Base-by-base conservation (phyloP, 2,113 vertebrate species). In the Halcyon malimbica region DNA sequence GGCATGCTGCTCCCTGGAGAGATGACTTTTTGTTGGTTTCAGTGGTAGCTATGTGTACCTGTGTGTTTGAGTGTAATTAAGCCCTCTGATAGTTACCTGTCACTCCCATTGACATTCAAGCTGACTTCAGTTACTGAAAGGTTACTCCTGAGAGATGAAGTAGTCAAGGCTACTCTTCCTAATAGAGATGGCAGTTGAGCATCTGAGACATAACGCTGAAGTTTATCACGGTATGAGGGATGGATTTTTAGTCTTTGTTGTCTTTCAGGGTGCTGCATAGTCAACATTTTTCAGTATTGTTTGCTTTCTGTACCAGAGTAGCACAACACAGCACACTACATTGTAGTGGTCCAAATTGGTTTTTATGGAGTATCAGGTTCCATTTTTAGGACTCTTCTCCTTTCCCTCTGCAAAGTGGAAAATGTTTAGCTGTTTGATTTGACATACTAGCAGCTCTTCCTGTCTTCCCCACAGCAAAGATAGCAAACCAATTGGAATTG, bases 401-500 rank as follows among this genome's bases (percentile, higher is more conserved):
- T 80, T 94, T 86, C 68, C 44, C 78, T 89, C 53, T 89, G 87
- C 77, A 82, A 56, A 82, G 74, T 77, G 69, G 89, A 76, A 94
- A 83, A 87, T 87, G 39, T 64, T 86, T 83, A 78, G 69, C 83
- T 82, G 84, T 87, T 95, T 1, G 1, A 64, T 82, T 95, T 96
- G 89, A 81, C 81, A 48, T 94, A 68, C 87, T 85, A 96, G 84
- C 93, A 97, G 87, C 62, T 96, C 91, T 95, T 94, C 74, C 74
- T 26, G 82, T 94, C 78, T 94, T 94, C 70, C 39, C 75, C 89
- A 93, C 70, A 89, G 89, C 87, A 94, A 94, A 95, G 81, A 87
- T 82, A 96, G 77, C 73, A 95, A 96, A 93, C 73, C 96, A 95
- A 93, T 93, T 97, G 95, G 94, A 93, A 82, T 5, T 89, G 81